Base-by-base conservation (phyloP, 2,797 vertebrate species). In the Molossus molossus region DNA sequence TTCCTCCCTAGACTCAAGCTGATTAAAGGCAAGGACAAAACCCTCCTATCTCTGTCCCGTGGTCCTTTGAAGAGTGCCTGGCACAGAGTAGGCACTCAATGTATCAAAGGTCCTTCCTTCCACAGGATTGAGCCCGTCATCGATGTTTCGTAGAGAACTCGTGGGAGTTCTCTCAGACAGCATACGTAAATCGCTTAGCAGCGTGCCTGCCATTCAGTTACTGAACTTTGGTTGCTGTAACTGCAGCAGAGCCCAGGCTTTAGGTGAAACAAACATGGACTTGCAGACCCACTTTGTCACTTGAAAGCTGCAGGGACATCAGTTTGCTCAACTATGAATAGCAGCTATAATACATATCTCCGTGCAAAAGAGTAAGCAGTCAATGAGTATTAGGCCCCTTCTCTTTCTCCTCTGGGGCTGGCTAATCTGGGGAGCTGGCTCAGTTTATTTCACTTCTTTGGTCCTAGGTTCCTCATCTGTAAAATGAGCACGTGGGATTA, bases 401-500 rank as follows among this genome's bases (percentile, higher is more conserved):
- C 27, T 67, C 48, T 92, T 88, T 64, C 86, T 91, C 64, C 67
- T 91, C 60, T 9, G 3, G 10, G 40, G 57, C 21, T 67, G 15
- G 29, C 55, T 85, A 58, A 37, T 33, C 45, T 79, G 67, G 48
- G 80, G 15, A 50, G 17, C 23, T 58, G 21, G 57, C 23, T 65
- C 45, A 65, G 20, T 23, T 87, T 82, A 79, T 62, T 87, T 53
- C 27, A 17, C 15, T 18, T 60, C 33, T 67, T 76, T 88, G 40
- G 8, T 75, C 48, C 80, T 62, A 65, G 55, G 12, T 83, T 88
- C 50, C 29, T 89, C 48, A 50, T 69, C 33, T 91, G 33, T 82
- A 89, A 94, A 94, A 91, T 87, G 48, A 80, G 40, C 14, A 33
- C 83, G 60, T 53, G 87, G 25, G 88, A 93, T 25, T 83, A 83